Conservation (phyloP, 2,113 vertebrate species). For the Oxyura jamaicensis region DNA sequence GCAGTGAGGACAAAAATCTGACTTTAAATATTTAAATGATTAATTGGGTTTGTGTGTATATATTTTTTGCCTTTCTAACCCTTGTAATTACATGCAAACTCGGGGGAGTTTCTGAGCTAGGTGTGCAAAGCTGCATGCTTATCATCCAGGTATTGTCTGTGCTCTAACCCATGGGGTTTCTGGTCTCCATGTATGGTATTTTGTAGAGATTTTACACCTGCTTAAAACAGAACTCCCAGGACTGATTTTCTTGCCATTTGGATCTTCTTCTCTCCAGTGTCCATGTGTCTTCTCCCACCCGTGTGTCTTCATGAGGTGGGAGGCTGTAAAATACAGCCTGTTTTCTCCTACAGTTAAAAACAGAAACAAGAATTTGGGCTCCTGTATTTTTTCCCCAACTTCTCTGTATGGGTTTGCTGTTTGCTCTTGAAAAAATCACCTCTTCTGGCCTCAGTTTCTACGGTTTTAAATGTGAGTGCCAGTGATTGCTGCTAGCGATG, state of each 20-base stretch:
- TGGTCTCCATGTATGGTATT: background rate
- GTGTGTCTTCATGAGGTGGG: background rate
- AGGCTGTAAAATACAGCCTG: background rate
- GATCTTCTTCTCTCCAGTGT: background rate
- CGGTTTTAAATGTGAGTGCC: background rate
- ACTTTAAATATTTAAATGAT: slow-evolving; percentile 83
- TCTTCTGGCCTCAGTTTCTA: background rate
- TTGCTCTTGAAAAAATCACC: background rate
- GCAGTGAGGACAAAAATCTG: slow-evolving; percentile 74
- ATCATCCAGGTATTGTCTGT: slow-evolving; percentile 36
- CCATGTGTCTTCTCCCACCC: background rate
- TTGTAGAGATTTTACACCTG: background rate
- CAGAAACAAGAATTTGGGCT: background rate
- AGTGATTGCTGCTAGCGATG: background rate
- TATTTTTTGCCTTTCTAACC: slow-evolving; percentile 74
- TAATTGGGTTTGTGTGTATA: slow-evolving; percentile 69
- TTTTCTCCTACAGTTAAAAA: background rate
- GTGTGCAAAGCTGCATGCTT: slow-evolving; percentile 60
- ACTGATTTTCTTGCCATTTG: background rate
- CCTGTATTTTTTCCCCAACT: background rate
- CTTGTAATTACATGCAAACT: slow-evolving; percentile 76
- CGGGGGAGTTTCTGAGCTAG: slow-evolving; percentile 75
- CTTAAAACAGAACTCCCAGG: background rate
- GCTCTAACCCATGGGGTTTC: slow-evolving; percentile 35
- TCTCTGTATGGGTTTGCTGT: background rate